phyloP scores from a whole-genome alignment of 2,888 invertebrate species.

The Geophilus truncorum region DNA sequence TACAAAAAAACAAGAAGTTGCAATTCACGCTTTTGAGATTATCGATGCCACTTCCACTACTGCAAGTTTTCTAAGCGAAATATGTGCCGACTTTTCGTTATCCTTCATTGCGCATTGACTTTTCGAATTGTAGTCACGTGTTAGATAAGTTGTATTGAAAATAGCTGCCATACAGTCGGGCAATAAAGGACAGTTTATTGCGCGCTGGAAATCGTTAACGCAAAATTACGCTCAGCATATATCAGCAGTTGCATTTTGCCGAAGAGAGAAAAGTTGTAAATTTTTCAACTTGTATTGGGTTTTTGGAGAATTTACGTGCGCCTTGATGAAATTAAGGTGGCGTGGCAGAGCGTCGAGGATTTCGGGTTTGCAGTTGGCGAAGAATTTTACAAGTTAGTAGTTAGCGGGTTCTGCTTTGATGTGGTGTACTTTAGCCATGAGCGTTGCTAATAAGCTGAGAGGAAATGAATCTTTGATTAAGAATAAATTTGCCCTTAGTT shows the following conservation, averaged over 20 bases:
- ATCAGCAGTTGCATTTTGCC: not conserved
- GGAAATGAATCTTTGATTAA: not conserved
- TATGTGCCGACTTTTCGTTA: not conserved
- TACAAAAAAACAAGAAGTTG: not conserved
- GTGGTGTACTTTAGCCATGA: not conserved
- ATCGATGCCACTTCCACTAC: not conserved
- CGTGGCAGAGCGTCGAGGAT: not conserved
- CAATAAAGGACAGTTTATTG: not conserved
- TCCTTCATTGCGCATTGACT: not conserved
- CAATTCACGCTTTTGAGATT: not conserved
- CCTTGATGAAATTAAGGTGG: not conserved
- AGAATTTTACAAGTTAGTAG: not conserved
- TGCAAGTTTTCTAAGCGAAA: not conserved
- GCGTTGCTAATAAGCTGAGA: not conserved
- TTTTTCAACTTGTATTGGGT: not conserved
- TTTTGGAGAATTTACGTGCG: not conserved
- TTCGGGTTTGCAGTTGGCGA: not conserved
- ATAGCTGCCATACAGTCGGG: not conserved
- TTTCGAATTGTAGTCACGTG: not conserved
- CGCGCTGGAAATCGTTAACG: not conserved
- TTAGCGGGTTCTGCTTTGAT: not conserved
- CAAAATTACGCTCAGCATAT: not conserved
- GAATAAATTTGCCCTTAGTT: not conserved
- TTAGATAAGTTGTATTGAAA: not conserved
- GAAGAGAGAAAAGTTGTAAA: not conserved